Conservation (phyloP, 2,888 invertebrate genomes). For the Eupithecia subfuscata region DNA sequence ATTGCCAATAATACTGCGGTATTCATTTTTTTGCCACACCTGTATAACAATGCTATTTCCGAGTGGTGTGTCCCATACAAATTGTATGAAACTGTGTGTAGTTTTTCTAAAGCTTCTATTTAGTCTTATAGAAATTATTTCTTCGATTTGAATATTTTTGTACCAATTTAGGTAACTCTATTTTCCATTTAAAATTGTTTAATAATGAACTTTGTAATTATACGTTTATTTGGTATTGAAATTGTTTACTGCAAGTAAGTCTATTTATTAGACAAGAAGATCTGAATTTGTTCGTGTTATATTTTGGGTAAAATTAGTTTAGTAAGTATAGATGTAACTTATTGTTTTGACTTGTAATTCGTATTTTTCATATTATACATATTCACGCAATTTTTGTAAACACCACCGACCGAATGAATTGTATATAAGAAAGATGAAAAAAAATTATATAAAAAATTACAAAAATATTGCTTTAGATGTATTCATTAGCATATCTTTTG, state of each 20-base stretch:
- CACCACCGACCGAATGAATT: constrained; percentile 32
- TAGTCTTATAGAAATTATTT: not conserved
- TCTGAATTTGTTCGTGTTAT: constrained; percentile 38
- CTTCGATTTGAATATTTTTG: not conserved
- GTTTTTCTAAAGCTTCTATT: constrained; percentile 5
- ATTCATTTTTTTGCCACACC: not conserved
- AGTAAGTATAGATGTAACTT: constrained; percentile 30
- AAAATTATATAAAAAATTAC: constrained; percentile 29
- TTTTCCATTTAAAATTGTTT: not conserved
- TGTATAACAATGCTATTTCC: not conserved
- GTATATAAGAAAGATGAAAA: constrained; percentile 33
- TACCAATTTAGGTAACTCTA: not conserved
- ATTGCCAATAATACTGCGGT: not conserved
- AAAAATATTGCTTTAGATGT: constrained; percentile 42
- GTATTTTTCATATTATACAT: constrained; percentile 17
- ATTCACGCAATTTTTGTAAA: constrained; percentile 28
- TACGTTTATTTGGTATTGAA: not conserved
- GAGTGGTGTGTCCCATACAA: not conserved
- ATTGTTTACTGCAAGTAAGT: not conserved
- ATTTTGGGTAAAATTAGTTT: constrained; percentile 37
- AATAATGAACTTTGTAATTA: not conserved
- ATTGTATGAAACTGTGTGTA: constrained; percentile 1
- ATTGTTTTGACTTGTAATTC: constrained; percentile 29
- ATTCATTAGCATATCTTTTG: constrained; percentile 41
- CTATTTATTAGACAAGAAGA: constrained; percentile 16